Evolutionary conservation across 1,140 invertebrate species (phyloP), one percentile per base, ranked within the genome.

Genomic region (Neomicropteryx cornuta): DNA sequence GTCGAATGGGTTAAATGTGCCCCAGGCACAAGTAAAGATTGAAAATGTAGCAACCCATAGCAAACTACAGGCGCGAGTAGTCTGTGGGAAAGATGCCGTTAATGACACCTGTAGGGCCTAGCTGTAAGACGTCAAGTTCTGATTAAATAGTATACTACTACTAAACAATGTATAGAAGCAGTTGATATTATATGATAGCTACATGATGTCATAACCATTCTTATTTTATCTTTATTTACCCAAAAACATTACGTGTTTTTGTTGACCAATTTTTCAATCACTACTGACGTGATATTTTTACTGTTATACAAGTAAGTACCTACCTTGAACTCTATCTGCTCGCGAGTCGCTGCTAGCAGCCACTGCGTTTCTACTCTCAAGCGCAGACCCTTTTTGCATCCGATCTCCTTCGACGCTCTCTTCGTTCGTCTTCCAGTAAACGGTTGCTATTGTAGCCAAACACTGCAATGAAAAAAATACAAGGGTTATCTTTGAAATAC

Each of bases 381-480:
- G 65, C 18, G 71, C 76, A 32, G 77, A 73, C 29, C 72, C 72
- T 52, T 75, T 74, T 49, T 75, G 70, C 11, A 73, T 72, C 44
- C 68, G 62, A 47, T 79, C 77, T 28, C 76, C 75, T 54, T 79
- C 75, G 39, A 81, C 77, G 51, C 76, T 79, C 54, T 81, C 75
- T 57, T 83, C 80, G 51, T 81, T 81, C 52, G 70, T 77, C 58
- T 77, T 70, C 75, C 77, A 81, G 62, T 82, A 82, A 40, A 81
- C 66, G 17, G 75, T 75, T 32, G 71, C 77, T 50, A 83, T 72
- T 30, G 71, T 75, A 11, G 80, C 80, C 49, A 79, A 68, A 59
- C 81, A 84, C 68, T 81, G 40, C 18, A 39, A 49, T 45, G 23
- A 10, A 36, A 41, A 43, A 23, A 18, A 19, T 18, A 35, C 33